Conservation (phyloP, 92 coral and sea anemone genomes). For the Epizoanthus ramosus region DNA sequence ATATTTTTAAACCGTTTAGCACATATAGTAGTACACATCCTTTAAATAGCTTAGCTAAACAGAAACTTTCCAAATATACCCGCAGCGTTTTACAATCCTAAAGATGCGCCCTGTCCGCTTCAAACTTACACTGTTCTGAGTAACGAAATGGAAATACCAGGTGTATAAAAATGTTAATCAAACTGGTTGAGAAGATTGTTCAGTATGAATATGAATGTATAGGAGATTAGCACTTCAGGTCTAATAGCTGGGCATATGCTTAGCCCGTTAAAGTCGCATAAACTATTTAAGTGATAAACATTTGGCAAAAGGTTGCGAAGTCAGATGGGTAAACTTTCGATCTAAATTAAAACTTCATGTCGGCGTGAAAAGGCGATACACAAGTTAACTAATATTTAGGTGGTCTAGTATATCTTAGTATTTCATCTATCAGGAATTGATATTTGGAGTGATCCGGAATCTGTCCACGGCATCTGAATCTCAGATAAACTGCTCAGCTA, state of each 20-base stretch:
- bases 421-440: neutral
- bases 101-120: no score
- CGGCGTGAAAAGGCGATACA: no score
- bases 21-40: neutral
- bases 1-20: neutral
- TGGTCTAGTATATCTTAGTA: neutral
- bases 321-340: neutral
- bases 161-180: no score
- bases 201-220: no score
- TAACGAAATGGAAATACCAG: no score
- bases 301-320: slow-evolving; percentile 1
- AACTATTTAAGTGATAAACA: neutral
- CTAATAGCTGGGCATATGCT: neutral
- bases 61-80: no score
- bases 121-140: no score
- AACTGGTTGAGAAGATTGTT: no score
- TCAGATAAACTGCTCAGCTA: neutral
- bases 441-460: neutral
- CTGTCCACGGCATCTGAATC: neutral
- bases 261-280: neutral
- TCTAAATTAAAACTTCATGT: slow-evolving; percentile 13
- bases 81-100: no score
- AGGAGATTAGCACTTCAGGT: no score
- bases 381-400: neutral
- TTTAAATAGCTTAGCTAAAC: no score